Conservation (phyloP, 2,888 invertebrate genomes). For the Lasiommata megera region DNA sequence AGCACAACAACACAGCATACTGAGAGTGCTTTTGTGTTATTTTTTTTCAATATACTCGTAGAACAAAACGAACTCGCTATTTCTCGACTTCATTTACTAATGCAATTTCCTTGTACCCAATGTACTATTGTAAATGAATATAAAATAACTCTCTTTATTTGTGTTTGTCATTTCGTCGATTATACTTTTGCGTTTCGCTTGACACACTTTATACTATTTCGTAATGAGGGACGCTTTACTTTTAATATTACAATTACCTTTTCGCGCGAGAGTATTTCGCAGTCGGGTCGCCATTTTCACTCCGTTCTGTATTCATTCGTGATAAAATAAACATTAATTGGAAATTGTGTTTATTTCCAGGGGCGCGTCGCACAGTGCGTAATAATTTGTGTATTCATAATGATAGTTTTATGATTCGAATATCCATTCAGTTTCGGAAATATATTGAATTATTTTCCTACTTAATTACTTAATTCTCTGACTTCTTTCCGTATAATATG, state of each 20-base stretch:
- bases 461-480: not conserved
- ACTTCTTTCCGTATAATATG: not conserved
- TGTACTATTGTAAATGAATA: not conserved
- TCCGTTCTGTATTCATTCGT: not conserved
- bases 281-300: not conserved
- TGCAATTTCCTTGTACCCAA: not conserved
- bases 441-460: too few relatives aligned
- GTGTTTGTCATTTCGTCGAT: constrained; percentile 22
- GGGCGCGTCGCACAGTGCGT: not conserved
- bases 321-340: constrained; percentile 1
- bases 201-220: constrained; percentile 34
- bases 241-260: constrained; percentile 37
- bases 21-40: too few relatives aligned
- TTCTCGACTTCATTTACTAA: not conserved
- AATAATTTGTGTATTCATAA: not conserved
- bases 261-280: constrained; percentile 3
- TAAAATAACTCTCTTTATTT: constrained; percentile 9
- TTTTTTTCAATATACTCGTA: not conserved
- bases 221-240: constrained; percentile 39
- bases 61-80: not conserved
- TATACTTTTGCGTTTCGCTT: constrained; percentile 27
- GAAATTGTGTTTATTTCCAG: not conserved
- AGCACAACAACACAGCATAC: too few relatives aligned
- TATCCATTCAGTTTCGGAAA: not conserved
- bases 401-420: not conserved